phyloP scores from a whole-genome alignment of 2,888 invertebrate genomes.

The Archips xylosteana region DNA sequence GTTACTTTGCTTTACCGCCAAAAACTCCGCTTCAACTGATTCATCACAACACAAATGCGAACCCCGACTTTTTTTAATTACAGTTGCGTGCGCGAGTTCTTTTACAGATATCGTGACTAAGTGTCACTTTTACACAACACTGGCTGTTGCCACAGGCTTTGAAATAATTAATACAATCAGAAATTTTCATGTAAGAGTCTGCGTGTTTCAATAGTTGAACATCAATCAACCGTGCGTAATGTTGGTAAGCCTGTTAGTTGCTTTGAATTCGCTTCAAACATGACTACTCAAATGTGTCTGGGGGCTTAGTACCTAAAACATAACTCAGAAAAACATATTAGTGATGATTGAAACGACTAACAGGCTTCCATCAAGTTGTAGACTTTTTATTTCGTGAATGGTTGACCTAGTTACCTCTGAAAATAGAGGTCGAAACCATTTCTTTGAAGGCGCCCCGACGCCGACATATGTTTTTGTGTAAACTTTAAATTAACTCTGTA shows the following conservation, averaged over 20 bases:
- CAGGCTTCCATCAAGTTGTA: background rate
- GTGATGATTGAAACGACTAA: background rate
- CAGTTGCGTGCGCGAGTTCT: slow-evolving; percentile 50
- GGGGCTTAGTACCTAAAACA: background rate
- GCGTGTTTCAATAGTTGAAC: slow-evolving; percentile 35
- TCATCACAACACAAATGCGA: slow-evolving; percentile 12
- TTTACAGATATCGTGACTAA: slow-evolving; percentile 47
- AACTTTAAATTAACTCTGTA: slow-evolving; percentile 13
- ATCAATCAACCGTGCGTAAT: slow-evolving; percentile 31
- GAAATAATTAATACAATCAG: slow-evolving; percentile 33
- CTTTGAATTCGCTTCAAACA: slow-evolving; percentile 10
- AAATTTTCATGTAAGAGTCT: slow-evolving; percentile 22
- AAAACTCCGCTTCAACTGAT: slow-evolving; percentile 11
- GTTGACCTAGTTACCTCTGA: slow-evolving; percentile 3
- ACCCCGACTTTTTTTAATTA: slow-evolving; percentile 48
- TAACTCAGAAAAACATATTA: background rate
- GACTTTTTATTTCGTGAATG: background rate
- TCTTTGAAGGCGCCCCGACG: background rate
- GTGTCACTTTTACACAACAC: slow-evolving; percentile 43
- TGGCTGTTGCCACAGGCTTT: slow-evolving; percentile 22
- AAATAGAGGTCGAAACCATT: slow-evolving; percentile 1
- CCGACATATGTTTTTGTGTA: background rate
- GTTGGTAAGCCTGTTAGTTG: slow-evolving; percentile 10
- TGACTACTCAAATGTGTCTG: background rate
- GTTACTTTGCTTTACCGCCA: slow-evolving; percentile 6